Conservation (phyloP, 1,140 invertebrate genomes). For the Pomacea maculata region DNA sequence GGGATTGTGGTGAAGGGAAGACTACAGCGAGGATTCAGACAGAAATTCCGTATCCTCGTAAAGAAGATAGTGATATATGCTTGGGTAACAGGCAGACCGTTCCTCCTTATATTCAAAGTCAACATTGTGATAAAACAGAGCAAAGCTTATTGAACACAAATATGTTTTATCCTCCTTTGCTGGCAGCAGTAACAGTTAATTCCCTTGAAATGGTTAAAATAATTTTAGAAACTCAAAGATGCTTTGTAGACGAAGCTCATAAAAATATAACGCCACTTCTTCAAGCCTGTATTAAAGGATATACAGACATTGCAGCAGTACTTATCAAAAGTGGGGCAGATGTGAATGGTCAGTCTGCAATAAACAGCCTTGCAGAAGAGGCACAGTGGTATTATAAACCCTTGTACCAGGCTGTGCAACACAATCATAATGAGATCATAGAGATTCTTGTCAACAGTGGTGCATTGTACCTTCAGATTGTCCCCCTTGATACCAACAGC, state of each 20-base stretch:
- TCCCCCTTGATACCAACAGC: not conserved
- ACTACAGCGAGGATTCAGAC: not conserved
- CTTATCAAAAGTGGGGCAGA: conserved; percentile 10
- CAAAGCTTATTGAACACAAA: not conserved
- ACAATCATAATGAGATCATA: conserved; percentile 2
- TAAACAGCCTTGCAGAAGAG: not conserved
- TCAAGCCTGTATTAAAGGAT: conserved; percentile 4
- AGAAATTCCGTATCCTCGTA: not conserved
- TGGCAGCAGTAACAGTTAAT: not conserved
- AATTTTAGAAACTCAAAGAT: not conserved
- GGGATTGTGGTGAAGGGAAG: not conserved
- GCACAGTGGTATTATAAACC: not conserved
- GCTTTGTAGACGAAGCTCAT: not conserved
- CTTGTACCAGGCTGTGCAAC: conserved; percentile 9
- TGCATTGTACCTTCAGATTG: not conserved
- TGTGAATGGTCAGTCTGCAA: not conserved
- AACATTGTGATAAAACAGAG: not conserved
- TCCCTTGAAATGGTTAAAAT: not conserved
- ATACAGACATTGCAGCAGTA: not conserved
- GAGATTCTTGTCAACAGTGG: conserved; percentile 2
- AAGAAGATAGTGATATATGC: too few relatives aligned
- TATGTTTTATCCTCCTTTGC: not conserved
- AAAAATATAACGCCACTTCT: not conserved
- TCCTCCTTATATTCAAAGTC: not conserved
- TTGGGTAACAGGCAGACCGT: not conserved